phyloP scores from a whole-genome alignment of 2,797 vertebrate genomes.

The Denticeps clupeoides region DNA sequence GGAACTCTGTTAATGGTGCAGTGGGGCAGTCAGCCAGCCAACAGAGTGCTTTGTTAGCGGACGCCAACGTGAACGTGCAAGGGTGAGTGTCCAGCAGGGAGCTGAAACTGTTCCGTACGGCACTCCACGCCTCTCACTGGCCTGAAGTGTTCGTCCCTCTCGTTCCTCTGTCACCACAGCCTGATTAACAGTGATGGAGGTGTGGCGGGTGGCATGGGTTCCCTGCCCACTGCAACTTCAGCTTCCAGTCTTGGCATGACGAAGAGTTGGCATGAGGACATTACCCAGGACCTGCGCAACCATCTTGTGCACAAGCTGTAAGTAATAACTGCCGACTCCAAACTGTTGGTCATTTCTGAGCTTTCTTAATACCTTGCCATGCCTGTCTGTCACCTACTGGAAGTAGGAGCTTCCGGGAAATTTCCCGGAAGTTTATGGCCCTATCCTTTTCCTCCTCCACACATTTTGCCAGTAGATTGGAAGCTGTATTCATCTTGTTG shows the following conservation, averaged over 20 bases:
- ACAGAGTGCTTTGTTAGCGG: constrained; percentile 72
- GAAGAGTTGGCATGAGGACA: constrained; percentile 92
- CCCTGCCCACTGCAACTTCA: constrained; percentile 80
- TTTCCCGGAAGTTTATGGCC: no score
- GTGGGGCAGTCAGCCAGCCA: constrained; percentile 65
- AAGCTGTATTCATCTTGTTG: not conserved
- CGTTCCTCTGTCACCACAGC: constrained; percentile 26
- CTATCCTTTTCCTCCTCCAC: no score
- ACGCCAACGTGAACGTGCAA: constrained; percentile 80
- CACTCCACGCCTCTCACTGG: no score
- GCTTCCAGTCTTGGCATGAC: constrained; percentile 80
- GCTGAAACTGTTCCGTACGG: no score
- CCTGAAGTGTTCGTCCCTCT: not conserved
- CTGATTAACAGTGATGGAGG: constrained; percentile 77
- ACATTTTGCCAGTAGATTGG: no score
- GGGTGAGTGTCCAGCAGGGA: constrained; percentile 65
- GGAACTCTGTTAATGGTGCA: constrained; percentile 84
- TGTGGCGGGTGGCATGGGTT: constrained; percentile 64
- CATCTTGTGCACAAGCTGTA: constrained; percentile 93
- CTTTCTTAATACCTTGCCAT: no score
- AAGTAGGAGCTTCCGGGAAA: no score
- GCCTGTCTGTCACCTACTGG: no score
- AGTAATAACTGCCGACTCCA: no score
- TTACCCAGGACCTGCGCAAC: constrained; percentile 88
- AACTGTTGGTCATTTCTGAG: no score